phyloP scores from a whole-genome alignment of 2,888 invertebrate genomes.

The Nephrotoma appendiculata region DNA sequence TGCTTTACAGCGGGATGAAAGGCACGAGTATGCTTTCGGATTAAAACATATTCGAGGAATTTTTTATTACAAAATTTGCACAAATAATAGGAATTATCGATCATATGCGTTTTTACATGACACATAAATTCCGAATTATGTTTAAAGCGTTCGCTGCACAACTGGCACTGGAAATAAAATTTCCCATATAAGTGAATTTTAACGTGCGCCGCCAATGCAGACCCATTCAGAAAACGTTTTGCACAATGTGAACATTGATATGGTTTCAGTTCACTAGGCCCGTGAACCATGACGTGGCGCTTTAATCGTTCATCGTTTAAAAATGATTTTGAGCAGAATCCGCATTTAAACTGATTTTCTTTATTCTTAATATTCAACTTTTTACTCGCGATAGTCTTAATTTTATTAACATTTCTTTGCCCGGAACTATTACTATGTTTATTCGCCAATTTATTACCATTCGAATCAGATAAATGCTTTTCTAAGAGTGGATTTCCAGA shows the following conservation, averaged over 20 bases:
- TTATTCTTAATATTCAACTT: constrained; percentile 5
- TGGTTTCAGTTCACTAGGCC: constrained; percentile 52
- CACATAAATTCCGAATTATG: constrained; percentile 47
- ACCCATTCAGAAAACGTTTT: constrained; percentile 54
- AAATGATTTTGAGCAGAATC: constrained; percentile 8
- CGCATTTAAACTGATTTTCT: constrained; percentile 19
- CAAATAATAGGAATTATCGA: constrained; percentile 43
- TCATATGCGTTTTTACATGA: constrained; percentile 48
- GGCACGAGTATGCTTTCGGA: constrained; percentile 58
- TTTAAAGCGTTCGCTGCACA: constrained; percentile 53
- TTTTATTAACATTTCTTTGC: background rate
- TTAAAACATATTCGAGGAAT: constrained; percentile 51
- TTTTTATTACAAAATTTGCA: constrained; percentile 55
- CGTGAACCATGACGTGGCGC: constrained; percentile 50
- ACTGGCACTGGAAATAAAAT: constrained; percentile 43
- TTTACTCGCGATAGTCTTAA: constrained; percentile 4
- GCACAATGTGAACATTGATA: constrained; percentile 48
- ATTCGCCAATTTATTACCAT: background rate
- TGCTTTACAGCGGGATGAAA: constrained; percentile 56
- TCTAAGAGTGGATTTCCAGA: background rate
- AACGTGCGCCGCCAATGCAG: constrained; percentile 54
- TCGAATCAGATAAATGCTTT: background rate
- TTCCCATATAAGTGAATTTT: constrained; percentile 41
- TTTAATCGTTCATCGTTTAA: constrained; percentile 6
- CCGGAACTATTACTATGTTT: background rate